Conservation (phyloP, 2,113 vertebrate genomes). For the Todiramphus saurophagus region DNA sequence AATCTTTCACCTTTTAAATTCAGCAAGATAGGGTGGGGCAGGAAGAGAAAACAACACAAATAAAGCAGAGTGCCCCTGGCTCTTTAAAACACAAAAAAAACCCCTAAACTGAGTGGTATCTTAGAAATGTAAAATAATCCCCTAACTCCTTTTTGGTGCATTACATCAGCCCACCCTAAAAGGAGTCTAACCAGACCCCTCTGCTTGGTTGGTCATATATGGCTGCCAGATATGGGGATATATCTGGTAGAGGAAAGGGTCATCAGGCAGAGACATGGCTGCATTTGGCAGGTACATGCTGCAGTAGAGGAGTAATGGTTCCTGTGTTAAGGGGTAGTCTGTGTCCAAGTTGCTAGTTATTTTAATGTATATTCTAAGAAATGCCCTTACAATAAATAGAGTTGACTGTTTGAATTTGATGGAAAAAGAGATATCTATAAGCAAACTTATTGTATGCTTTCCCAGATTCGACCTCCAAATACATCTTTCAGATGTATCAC, state of each 20-base stretch:
- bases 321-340: too few species aligned
- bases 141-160: not conserved
- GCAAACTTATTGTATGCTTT: not conserved
- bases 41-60: not conserved
- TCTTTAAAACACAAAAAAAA: not conserved
- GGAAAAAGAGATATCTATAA: not conserved
- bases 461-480: not conserved
- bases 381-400: not conserved
- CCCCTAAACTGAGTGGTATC: not conserved
- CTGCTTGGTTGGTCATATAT: not conserved
- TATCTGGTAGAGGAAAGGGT: fast-evolving
- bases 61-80: not conserved
- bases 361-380: not conserved
- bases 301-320: not conserved
- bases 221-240: not conserved
- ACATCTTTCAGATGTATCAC: not conserved
- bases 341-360: not conserved
- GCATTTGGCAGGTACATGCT: not conserved
- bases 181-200: not conserved
- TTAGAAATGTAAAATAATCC: not conserved
- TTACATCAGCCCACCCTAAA: not conserved
- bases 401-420: not conserved
- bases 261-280: not conserved
- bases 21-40: not conserved
- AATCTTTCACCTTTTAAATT: not conserved